Evolutionary conservation across 2,797 vertebrate genomes (phyloP), one percentile per base, ranked within the genome.

Genomic region (Pangasius macronema): DNA sequence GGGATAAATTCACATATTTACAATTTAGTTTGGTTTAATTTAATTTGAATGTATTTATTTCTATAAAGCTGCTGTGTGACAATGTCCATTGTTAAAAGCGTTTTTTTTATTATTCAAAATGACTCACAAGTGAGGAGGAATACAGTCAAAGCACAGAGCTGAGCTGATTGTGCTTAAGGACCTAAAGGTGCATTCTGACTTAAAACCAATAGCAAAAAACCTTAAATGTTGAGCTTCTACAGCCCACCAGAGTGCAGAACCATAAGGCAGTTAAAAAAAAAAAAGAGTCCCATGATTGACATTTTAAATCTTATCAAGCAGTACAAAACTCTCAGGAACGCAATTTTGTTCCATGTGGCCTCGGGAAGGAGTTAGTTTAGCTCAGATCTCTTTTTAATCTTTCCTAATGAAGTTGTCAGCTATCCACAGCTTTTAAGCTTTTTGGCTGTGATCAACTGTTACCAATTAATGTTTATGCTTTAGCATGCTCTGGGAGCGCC

Each of bases 361-460:
- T 73, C 39, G 9, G 46, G 86, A 68, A 46, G 70, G 46, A 72
- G 20, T 67, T 81, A 46, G 18, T 72, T 89, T 53, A 67, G 82
- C 63, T 87, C 77, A 72, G 83, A 85, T 87, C 59, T 82, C 79
- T 83, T 82, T 90, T 88, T 83, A 73, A 87, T 83, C 76, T 61
- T 72, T 87, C 55, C 82, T 90, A 88, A 90, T 86, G 49, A 88
- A 87, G 53, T 68, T 61, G 77, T 85, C 89, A 57, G 87, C 83
- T 85, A 85, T 86, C 57, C 57, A 7, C 18, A 20, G 51, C n/a
- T 36, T 80, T 79, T 83, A 85, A 72, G 49, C 65, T 86, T 22
- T 85, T 82, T 72, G 84, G 68, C 72, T 85, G 53, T 86, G 72
- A 85, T 88, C 49, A 83, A 36, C 86, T 83, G 80, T 82, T 73